Conservation (phyloP, 2,797 vertebrate genomes). For the Nyctalus aviator region DNA sequence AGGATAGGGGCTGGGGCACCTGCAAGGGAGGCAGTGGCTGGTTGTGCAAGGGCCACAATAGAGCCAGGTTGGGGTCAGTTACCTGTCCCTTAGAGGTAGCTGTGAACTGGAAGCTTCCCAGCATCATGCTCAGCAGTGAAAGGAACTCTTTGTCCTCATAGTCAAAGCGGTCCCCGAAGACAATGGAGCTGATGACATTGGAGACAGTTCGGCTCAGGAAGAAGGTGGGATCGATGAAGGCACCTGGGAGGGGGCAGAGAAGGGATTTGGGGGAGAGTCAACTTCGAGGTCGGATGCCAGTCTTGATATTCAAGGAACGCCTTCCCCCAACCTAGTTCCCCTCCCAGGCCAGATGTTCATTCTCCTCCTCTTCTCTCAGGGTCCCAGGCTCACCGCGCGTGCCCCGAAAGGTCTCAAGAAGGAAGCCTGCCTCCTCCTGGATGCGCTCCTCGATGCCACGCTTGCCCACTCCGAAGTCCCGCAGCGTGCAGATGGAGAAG, state of each 20-base stretch:
- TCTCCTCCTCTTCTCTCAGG: fast-evolving
- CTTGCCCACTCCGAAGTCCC: conserved; percentile 79
- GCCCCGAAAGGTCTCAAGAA: conserved; percentile 52
- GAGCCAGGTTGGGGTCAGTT: neutral
- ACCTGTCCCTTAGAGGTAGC: conserved; percentile 72
- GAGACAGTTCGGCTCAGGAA: conserved; percentile 71
- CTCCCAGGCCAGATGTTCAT: fast-evolving
- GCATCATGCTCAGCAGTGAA: conserved; percentile 76
- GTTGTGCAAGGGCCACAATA: fast-evolving
- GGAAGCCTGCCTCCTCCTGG: conserved; percentile 77
- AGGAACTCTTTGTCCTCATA: conserved; percentile 83
- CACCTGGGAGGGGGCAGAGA: neutral
- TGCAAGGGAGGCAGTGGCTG: neutral
- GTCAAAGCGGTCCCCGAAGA: conserved; percentile 86
- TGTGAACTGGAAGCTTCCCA: conserved; percentile 64
- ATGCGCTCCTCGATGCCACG: conserved; percentile 78
- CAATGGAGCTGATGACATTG: conserved; percentile 86
- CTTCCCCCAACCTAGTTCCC: neutral
- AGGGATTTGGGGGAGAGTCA: too few species aligned
- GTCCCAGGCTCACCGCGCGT: neutral
- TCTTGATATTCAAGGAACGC: neutral
- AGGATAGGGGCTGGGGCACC: neutral
- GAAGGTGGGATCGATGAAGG: conserved; percentile 68
- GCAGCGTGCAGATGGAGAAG: conserved; percentile 75
- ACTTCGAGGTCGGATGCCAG: fast-evolving